Evolutionary conservation across 2,888 invertebrate species (phyloP).

Genomic region (Hedya salicella): DNA sequence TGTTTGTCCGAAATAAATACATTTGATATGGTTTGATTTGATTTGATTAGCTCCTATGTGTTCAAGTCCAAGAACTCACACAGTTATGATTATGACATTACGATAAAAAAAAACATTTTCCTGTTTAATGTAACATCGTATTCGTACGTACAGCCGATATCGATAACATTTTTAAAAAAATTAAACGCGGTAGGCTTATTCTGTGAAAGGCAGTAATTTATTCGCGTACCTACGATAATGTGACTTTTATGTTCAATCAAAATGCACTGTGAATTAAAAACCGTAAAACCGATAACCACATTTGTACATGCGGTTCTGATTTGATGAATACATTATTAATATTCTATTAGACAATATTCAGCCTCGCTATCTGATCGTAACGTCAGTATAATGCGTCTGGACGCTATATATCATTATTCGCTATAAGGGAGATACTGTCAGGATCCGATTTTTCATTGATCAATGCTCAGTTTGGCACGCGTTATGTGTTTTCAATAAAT

Average conservation of each 20-base stretch:
- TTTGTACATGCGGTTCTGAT: conserved; percentile 69
- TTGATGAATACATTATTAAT: conserved; percentile 73
- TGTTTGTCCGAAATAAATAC: too few species aligned
- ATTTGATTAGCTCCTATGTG: too few species aligned
- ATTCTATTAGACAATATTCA: conserved; percentile 72
- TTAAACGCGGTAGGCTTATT: conserved; percentile 23
- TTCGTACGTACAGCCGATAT: conserved; percentile 8
- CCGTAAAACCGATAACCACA: conserved; percentile 65
- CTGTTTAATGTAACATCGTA: not conserved
- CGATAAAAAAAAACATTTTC: too few species aligned
- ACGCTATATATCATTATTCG: conserved; percentile 71
- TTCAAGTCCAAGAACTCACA: too few species aligned
- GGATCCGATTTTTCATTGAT: conserved; percentile 72
- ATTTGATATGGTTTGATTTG: too few species aligned
- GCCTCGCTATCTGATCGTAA: conserved; percentile 50
- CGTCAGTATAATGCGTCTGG: conserved; percentile 52
- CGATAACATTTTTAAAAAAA: conserved; percentile 33
- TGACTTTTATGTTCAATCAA: conserved; percentile 41
- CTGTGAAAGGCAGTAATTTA: conserved; percentile 40
- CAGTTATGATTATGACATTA: too few species aligned
- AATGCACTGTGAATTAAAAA: conserved; percentile 49
- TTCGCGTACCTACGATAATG: conserved; percentile 31
- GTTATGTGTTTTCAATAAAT: conserved; percentile 77
- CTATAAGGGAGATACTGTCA: conserved; percentile 71
- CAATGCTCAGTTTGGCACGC: conserved; percentile 72